A percentile compares a stretch with the other conserved stretches of the same genome.
Conservation (phyloP, 2,797 vertebrate species). For the Sebastes paucispinis region DNA sequence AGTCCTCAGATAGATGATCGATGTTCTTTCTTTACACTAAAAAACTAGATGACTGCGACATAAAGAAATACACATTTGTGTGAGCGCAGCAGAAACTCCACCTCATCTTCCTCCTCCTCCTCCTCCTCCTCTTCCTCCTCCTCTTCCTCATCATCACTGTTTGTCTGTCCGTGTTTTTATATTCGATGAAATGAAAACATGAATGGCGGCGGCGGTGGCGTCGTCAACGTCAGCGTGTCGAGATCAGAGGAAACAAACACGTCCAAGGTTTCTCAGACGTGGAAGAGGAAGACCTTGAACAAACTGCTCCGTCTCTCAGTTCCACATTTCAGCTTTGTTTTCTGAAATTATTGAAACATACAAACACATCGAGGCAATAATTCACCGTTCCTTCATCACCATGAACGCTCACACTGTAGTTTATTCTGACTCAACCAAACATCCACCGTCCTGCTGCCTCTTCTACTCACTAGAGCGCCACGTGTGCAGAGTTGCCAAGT, state of each 20-base stretch:
- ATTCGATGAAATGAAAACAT: neutral
- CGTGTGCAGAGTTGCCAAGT: no score
- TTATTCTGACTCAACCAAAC: no score
- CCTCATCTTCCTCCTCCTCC: neutral
- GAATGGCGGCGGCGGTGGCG: neutral
- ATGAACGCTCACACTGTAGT: no score
- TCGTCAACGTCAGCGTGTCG: neutral
- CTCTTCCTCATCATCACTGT: neutral
- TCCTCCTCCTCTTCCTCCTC: neutral
- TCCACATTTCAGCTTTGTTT: no score
- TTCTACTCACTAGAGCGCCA: no score
- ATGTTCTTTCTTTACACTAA: neutral
- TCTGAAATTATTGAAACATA: no score
- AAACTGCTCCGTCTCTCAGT: no score
- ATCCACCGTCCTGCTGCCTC: no score
- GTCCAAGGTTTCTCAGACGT: neutral
- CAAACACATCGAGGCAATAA: no score
- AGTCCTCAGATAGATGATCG: neutral
- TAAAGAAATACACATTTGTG: conserved; percentile 6
- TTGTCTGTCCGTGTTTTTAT: neutral
- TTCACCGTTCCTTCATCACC: no score
- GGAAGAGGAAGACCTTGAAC: no score
- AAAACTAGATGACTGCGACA: neutral
- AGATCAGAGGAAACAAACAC: conserved; percentile 2
- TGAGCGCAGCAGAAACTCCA: conserved; percentile 28